phyloP scores from a whole-genome alignment of 2,797 vertebrate species.

The Megalops cyprinoides region DNA sequence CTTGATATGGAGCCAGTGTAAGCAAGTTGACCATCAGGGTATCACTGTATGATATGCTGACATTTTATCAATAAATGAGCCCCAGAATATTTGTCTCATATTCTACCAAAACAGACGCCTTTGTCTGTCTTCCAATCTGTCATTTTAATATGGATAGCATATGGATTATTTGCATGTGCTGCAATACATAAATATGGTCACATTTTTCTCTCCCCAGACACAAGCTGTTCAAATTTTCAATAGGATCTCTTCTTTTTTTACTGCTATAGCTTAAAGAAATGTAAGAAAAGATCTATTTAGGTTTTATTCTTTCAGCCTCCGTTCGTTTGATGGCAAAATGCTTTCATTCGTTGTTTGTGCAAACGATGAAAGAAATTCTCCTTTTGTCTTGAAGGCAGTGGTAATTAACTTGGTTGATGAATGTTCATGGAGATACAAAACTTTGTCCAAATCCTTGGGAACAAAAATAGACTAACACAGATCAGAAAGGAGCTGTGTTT shows the following conservation, averaged over 20 bases:
- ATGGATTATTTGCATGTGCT: conserved; percentile 43
- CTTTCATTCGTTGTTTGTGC: neutral
- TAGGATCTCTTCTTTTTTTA: conserved; percentile 29
- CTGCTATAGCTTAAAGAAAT: conserved; percentile 37
- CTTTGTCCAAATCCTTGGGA: neutral
- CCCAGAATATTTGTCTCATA: neutral
- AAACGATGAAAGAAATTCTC: neutral
- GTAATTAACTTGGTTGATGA: conserved; percentile 15
- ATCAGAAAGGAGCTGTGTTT: neutral
- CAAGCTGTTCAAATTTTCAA: conserved; percentile 46
- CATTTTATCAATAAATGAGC: conserved; percentile 8
- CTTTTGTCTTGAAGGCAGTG: conserved; percentile 15
- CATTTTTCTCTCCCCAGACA: conserved; percentile 45
- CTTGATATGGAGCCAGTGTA: neutral
- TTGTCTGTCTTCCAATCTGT: conserved; percentile 8
- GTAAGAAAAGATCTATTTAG: conserved; percentile 18
- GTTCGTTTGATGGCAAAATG: neutral
- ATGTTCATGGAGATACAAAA: neutral
- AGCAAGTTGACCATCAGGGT: neutral
- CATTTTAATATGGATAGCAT: conserved; percentile 32
- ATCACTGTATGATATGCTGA: conserved; percentile 5
- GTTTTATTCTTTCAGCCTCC: conserved; percentile 6
- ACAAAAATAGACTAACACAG: neutral
- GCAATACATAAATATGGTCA: conserved; percentile 46
- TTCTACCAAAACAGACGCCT: conserved; percentile 17